Evolutionary conservation across 2,888 invertebrate species (phyloP).

Genomic region (Rhamnusium bicolor): DNA sequence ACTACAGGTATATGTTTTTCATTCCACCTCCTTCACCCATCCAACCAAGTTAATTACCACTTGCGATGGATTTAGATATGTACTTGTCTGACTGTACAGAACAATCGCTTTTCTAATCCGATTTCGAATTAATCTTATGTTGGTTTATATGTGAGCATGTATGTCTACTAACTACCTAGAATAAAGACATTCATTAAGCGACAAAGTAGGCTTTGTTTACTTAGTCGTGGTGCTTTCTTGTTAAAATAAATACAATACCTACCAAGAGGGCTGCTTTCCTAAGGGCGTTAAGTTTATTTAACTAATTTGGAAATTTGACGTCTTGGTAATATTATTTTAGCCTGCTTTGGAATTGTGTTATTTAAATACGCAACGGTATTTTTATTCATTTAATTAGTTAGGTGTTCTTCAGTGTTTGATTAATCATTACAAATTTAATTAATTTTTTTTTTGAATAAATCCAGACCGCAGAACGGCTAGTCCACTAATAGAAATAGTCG

Average conservation of each 20-base stretch:
- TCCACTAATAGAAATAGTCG: too few species aligned
- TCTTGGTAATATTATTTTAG: slow-evolving; percentile 24
- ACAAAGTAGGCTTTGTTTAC: slow-evolving; percentile 42
- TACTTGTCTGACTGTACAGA: slow-evolving; percentile 38
- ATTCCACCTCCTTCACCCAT: slow-evolving; percentile 32
- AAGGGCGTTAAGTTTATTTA: slow-evolving; percentile 34
- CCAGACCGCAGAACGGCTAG: too few species aligned
- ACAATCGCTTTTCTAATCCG: slow-evolving; percentile 44
- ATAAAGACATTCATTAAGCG: slow-evolving; percentile 47
- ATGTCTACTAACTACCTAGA: slow-evolving; percentile 37
- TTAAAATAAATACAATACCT: slow-evolving; percentile 43
- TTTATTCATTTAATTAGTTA: slow-evolving; percentile 8
- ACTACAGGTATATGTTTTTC: slow-evolving; percentile 9
- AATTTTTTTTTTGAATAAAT: too few species aligned
- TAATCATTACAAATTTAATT: too few species aligned
- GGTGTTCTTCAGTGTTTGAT: neutral
- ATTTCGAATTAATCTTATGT: slow-evolving; percentile 44
- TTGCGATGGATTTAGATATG: slow-evolving; percentile 45
- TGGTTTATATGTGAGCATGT: slow-evolving; percentile 39
- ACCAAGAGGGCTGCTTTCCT: slow-evolving; percentile 29
- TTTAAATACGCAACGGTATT: slow-evolving; percentile 15
- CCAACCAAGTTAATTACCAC: slow-evolving; percentile 42
- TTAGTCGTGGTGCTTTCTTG: slow-evolving; percentile 34
- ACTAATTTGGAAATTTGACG: slow-evolving; percentile 34
- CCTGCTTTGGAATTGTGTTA: neutral